Percentiles rank a stretch among this genome's conserved stretches.
Conservation (phyloP, 92 coral and sea anemone genomes). For the Diadumene lineata region DNA sequence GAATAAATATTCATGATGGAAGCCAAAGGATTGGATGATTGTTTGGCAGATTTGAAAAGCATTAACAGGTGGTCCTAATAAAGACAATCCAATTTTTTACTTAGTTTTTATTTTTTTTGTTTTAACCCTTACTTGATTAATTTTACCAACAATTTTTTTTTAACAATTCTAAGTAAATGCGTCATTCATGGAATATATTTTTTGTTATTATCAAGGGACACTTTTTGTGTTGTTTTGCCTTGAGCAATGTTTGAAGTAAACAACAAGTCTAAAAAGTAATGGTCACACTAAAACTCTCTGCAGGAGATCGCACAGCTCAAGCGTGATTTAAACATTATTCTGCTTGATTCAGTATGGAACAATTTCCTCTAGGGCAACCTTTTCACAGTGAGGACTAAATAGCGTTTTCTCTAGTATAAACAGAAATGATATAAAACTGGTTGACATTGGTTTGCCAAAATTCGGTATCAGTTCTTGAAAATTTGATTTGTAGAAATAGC, state of each 20-base stretch:
- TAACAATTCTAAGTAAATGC: too few species aligned
- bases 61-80: neutral
- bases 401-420: neutral
- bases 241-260: neutral
- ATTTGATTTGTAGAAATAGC: too few species aligned
- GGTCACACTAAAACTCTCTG: neutral
- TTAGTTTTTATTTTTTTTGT: too few species aligned
- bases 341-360: neutral
- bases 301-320: neutral
- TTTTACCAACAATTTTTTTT: too few species aligned
- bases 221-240: neutral
- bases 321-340: neutral
- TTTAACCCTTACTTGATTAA: too few species aligned
- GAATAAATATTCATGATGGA: neutral
- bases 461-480: too few species aligned
- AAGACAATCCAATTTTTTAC: too few species aligned
- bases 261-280: neutral
- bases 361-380: neutral
- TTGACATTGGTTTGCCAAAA: neutral
- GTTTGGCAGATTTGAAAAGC: neutral
- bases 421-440: neutral
- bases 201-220: too few species aligned
- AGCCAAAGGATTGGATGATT: neutral
- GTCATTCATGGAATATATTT: too few species aligned
- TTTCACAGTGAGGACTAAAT: neutral